Evolutionary conservation across 1,140 invertebrate genomes (phyloP).

Genomic region (Liolophura sinensis): DNA sequence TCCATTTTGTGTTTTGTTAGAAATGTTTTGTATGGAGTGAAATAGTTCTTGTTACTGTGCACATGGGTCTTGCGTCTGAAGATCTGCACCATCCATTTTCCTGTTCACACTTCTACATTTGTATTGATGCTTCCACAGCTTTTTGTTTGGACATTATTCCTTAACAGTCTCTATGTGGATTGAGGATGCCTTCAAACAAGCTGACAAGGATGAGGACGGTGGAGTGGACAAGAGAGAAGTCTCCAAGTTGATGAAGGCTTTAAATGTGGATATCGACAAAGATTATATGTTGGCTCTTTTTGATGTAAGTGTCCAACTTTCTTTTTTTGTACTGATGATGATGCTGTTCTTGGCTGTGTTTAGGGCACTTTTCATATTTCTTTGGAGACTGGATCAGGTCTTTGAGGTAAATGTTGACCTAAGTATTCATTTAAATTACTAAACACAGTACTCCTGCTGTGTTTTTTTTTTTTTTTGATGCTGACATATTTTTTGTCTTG

Average conservation of each 20-base stretch:
- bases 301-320: slow-evolving; percentile 37
- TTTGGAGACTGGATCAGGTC: not conserved
- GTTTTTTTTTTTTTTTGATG: not conserved
- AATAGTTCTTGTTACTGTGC: no score
- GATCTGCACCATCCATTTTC: no score
- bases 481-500: no score
- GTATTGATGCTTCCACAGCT: no score
- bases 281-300: slow-evolving; percentile 45
- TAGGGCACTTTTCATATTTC: not conserved
- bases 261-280: slow-evolving; percentile 48
- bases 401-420: not conserved
- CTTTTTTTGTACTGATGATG: not conserved
- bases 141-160: slow-evolving; percentile 3
- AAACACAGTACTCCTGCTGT: not conserved
- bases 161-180: slow-evolving; percentile 33
- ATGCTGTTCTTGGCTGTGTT: not conserved
- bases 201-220: slow-evolving; percentile 48
- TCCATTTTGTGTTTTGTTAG: no score
- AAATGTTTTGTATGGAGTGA: no score
- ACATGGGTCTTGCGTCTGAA: no score
- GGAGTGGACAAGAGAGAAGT: slow-evolving; percentile 47
- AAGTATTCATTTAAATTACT: not conserved
- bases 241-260: slow-evolving; percentile 42
- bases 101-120: no score
- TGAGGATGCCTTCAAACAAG: slow-evolving; percentile 43